Base-by-base conservation (phyloP, 2,113 vertebrate genomes). In the Zosterops lateralis region DNA sequence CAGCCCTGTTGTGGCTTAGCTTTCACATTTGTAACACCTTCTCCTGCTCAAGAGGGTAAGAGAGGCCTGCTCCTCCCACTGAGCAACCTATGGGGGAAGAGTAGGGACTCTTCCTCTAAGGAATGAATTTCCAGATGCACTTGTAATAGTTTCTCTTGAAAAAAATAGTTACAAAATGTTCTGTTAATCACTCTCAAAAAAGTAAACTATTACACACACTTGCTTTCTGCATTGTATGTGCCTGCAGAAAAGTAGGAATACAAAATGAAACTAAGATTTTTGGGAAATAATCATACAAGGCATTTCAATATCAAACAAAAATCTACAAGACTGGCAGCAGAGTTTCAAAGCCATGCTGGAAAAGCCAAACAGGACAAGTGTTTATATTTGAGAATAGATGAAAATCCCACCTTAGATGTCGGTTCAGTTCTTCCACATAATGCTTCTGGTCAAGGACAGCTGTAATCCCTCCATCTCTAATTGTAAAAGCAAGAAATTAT, bases 391-490 rank as follows among this genome's bases (percentile, higher is more conserved):
- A 87, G 57, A 84, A 74, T 0, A 47, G 76, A 75, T 14, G 12
- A 10, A 67, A 85, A 87, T 60, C 96, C n/a, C 94, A 98, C 98
- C 98, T 99, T 34, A 99, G 97, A 87, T 99, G 98, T 36, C 99
- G 98, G 95, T 99, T 99, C 58, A 99, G 97, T 88, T 99, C 99
- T 96, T 99, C 99, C 21, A 99, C 99, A 47, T 99, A 99, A 97
- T 99, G 99, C 96, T 99, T 99, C 97, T 99, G 99, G 96, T 99
- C 99, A 64, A 99, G 98, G 87, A 99, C 99, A 94, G 98, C 98
- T 10, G 99, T 99, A 96, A 99, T 99, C 93, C 98, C 99, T 76
- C 97, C 85, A 48, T 99, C 98, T 91, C 99, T 98, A 89, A 72
- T 93, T 77, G 78, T 48, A 84, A 93, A 94, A 97, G 70, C 45